phyloP scores from a whole-genome alignment of 2,888 invertebrate genomes.

The Lomographa bimaculata region DNA sequence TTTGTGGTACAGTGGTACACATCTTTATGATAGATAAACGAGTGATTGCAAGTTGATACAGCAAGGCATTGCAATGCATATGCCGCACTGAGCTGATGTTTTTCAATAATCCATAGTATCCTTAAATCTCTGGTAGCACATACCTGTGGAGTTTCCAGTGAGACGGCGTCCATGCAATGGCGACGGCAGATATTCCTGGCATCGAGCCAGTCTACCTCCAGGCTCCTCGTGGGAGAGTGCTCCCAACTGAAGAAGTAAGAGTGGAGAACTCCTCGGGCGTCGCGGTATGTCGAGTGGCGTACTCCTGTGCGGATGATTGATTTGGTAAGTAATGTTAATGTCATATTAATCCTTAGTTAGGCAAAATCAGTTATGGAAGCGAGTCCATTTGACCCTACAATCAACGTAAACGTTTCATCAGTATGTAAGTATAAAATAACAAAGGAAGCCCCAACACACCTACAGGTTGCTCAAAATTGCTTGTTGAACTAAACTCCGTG shows the following conservation, averaged over 20 bases:
- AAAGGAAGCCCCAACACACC: conserved; percentile 14
- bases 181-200: conserved; percentile 95
- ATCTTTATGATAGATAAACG: too few species aligned
- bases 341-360: too few species aligned
- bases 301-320: conserved; percentile 84
- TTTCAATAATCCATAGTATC: too few species aligned
- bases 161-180: conserved; percentile 97
- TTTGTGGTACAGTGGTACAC: too few species aligned
- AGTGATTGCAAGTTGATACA: too few species aligned
- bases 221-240: conserved; percentile 90
- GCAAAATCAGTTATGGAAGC: too few species aligned
- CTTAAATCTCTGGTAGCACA: too few species aligned
- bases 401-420: background rate
- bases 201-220: conserved; percentile 96
- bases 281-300: conserved; percentile 93
- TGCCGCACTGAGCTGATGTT: too few species aligned
- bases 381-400: too few species aligned
- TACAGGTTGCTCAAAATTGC: conserved; percentile 17
- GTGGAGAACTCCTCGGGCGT: conserved; percentile 93
- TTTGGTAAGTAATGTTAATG: conserved; percentile 7
- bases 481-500: conserved; percentile 14
- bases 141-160: conserved; percentile 93
- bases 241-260: conserved; percentile 98
- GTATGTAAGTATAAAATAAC: conserved; percentile 2
- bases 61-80: too few species aligned